A percentile compares a stretch with the other conserved stretches of the same genome.
Conservation (phyloP, 2,888 invertebrate genomes). For the Neoascia interrupta region DNA sequence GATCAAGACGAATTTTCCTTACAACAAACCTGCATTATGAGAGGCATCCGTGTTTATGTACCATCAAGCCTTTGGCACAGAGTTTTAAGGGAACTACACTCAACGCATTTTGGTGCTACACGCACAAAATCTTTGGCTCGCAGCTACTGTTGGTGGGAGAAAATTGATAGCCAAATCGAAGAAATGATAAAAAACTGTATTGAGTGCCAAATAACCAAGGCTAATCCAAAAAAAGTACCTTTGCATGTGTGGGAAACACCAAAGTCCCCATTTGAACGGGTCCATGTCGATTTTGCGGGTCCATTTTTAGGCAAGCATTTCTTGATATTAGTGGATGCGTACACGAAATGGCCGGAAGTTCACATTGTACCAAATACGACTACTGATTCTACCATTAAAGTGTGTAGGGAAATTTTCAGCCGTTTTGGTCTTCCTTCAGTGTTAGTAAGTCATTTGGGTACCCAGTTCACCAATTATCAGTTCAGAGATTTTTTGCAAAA, state of each 20-base stretch:
- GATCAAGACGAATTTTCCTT: conserved; percentile 18
- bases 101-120: conserved; percentile 44
- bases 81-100: conserved; percentile 56
- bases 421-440: conserved; percentile 44
- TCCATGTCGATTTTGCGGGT: conserved; percentile 8
- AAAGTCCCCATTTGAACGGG: background rate
- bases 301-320: conserved; percentile 16
- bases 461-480: conserved; percentile 48
- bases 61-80: conserved; percentile 46
- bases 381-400: conserved; percentile 48
- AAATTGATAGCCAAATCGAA: conserved; percentile 55
- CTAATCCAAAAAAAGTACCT: conserved; percentile 24
- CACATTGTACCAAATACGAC: conserved; percentile 63
- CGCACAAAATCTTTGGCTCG: conserved; percentile 63
- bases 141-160: conserved; percentile 70
- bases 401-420: conserved; percentile 49
- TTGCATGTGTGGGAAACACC: conserved; percentile 21
- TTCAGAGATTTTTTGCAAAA: conserved; percentile 51
- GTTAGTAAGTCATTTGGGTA: conserved; percentile 51
- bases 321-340: conserved; percentile 5
- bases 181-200: conserved; percentile 34
- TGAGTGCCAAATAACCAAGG: conserved; percentile 44
- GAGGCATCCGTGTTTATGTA: conserved; percentile 61
- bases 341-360: conserved; percentile 10
- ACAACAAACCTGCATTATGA: conserved; percentile 62